Conservation (phyloP, 2,888 invertebrate species). For the Embidobia sp. region DNA sequence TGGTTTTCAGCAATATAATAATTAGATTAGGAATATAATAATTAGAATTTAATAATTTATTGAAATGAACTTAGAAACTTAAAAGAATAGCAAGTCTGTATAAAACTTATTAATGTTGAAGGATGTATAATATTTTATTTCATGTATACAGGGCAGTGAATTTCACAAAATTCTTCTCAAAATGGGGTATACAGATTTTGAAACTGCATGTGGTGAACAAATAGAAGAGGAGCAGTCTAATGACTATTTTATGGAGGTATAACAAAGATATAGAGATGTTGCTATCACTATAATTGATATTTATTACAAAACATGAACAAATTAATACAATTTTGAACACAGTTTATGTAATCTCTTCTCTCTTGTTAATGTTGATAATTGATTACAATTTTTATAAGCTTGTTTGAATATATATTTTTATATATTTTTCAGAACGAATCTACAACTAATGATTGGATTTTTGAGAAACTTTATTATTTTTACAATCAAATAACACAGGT, state of each 20-base stretch:
- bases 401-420: background rate
- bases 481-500: constrained; percentile 18
- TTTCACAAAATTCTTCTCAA: constrained; percentile 72
- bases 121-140: background rate
- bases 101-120: background rate
- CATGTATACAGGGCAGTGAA: constrained; percentile 72
- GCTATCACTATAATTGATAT: too few species aligned
- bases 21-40: too few species aligned
- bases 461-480: background rate
- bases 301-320: too few species aligned
- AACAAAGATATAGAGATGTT: too few species aligned
- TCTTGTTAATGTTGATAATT: too few species aligned
- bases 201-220: constrained; percentile 54
- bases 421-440: constrained; percentile 10
- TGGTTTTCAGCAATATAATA: too few species aligned
- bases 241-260: background rate
- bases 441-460: constrained; percentile 2
- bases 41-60: constrained; percentile 1
- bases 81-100: too few species aligned
- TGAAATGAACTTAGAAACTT: too few species aligned
- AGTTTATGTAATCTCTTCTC: too few species aligned
- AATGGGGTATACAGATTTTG: constrained; percentile 76
- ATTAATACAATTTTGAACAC: too few species aligned
- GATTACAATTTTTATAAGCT: background rate
- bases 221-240: background rate